These are phyloP conservation scores for Eonycteris spelaea DNA, from an alignment of 2,113 vertebrate genomes.

Conservation along the genomic window DNA sequence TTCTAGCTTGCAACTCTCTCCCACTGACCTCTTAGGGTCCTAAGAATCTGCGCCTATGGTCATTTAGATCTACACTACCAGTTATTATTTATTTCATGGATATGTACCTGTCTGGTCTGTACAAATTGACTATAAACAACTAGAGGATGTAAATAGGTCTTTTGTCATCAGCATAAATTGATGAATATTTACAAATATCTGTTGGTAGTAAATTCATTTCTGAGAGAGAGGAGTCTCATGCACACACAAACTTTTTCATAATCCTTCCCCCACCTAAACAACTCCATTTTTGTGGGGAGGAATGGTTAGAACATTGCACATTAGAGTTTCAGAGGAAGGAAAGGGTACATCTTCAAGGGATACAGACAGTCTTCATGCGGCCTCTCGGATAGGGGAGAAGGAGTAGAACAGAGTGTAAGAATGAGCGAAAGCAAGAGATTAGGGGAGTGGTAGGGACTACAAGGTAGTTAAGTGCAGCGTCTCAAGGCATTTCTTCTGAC, in stretches of 20 bases:
- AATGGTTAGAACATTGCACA: background rate
- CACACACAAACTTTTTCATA: background rate
- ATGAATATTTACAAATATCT: conserved; percentile 36
- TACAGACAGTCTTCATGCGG: background rate
- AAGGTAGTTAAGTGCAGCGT: background rate
- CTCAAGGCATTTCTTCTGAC: background rate
- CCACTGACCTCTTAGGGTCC: background rate
- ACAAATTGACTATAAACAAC: background rate
- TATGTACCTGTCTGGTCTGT: background rate
- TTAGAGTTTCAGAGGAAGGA: background rate
- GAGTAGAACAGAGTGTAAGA: background rate
- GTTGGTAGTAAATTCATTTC: background rate
- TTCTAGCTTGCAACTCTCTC: background rate
- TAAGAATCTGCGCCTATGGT: background rate
- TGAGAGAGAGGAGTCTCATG: background rate
- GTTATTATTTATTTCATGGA: conserved; percentile 39
- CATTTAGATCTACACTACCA: background rate
- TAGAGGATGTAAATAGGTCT: background rate
- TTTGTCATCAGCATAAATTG: conserved; percentile 5
- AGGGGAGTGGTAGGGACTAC: background rate
- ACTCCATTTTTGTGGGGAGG: background rate
- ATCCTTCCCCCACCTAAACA: background rate
- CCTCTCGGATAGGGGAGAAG: background rate
- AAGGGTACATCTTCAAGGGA: background rate
- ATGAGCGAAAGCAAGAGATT: background rate